Evolutionary conservation across 2,797 vertebrate genomes (phyloP).

Genomic region (Rhinatrema bivittatum): DNA sequence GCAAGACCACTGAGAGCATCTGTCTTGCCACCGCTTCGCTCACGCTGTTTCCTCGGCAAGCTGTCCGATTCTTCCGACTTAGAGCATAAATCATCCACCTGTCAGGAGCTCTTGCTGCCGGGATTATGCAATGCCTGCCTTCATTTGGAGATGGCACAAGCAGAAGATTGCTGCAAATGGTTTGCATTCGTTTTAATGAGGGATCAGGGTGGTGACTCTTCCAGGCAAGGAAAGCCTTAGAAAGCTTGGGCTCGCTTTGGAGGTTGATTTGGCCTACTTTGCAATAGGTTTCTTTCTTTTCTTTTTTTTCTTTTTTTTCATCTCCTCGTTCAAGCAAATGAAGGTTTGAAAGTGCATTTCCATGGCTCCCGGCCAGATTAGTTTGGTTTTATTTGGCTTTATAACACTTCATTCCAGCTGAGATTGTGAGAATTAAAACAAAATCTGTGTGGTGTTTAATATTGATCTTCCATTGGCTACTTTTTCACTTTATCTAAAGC

Average conservation of each 20-base stretch:
- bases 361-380: conserved; percentile 38
- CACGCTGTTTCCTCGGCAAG: conserved; percentile 62
- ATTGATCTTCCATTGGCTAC: conserved; percentile 16
- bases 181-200: conserved; percentile 70
- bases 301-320: neutral
- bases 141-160: conserved; percentile 63
- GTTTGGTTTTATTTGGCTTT: conserved; percentile 37
- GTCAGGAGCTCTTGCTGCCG: conserved; percentile 65
- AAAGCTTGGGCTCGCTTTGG: conserved; percentile 40
- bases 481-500: conserved; percentile 18
- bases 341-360: conserved; percentile 39
- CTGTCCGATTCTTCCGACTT: conserved; percentile 67
- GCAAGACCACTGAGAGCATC: conserved; percentile 76
- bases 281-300: neutral
- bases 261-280: conserved; percentile 18
- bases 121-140: conserved; percentile 80
- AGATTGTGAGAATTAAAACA: conserved; percentile 39
- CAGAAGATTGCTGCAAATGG: conserved; percentile 56
- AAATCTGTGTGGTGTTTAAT: conserved; percentile 39
- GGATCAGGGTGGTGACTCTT: conserved; percentile 49
- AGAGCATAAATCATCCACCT: conserved; percentile 85
- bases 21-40: conserved; percentile 66
- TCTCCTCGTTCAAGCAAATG: conserved; percentile 17
- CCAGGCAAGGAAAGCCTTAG: conserved; percentile 49
- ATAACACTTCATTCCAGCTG: conserved; percentile 32